Percentiles rank a stretch among this genome's conserved stretches.
phyloP scores from a whole-genome alignment of 2,888 invertebrate species.

The Ctena decussata region DNA sequence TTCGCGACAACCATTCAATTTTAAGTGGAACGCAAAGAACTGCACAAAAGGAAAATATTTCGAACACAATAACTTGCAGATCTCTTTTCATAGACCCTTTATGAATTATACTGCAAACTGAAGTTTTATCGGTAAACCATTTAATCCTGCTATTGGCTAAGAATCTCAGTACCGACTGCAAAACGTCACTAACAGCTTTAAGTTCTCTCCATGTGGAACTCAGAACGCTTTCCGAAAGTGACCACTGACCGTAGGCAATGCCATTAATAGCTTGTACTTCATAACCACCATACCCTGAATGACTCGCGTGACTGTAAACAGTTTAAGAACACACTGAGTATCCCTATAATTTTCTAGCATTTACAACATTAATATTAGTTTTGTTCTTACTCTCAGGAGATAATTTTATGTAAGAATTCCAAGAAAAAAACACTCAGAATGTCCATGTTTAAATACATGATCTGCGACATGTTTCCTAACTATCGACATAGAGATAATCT shows the following conservation, averaged over 20 bases:
- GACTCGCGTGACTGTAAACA: slow-evolving; percentile 32
- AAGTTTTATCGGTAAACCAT: slow-evolving; percentile 38
- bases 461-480: slow-evolving; percentile 59
- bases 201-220: slow-evolving; percentile 42
- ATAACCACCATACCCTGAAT: slow-evolving; percentile 27
- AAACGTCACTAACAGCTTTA: slow-evolving; percentile 23
- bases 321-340: not conserved
- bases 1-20: slow-evolving; percentile 32
- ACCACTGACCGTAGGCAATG: slow-evolving; percentile 27
- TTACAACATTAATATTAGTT: not conserved
- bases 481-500: slow-evolving; percentile 59
- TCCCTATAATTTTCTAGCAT: not conserved
- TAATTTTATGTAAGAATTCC: slow-evolving; percentile 36
- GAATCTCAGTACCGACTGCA: not conserved
- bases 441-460: slow-evolving; percentile 58
- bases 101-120: slow-evolving; percentile 16
- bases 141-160: slow-evolving; percentile 19
- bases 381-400: slow-evolving; percentile 19
- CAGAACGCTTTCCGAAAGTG: not conserved
- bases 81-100: slow-evolving; percentile 42
- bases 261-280: slow-evolving; percentile 21
- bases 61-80: slow-evolving; percentile 28
- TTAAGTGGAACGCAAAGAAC: slow-evolving; percentile 18
- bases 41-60: slow-evolving; percentile 16
- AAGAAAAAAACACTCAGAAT: slow-evolving; percentile 18